Base-by-base conservation (phyloP, 2,888 invertebrate species). In the Helleia helle region DNA sequence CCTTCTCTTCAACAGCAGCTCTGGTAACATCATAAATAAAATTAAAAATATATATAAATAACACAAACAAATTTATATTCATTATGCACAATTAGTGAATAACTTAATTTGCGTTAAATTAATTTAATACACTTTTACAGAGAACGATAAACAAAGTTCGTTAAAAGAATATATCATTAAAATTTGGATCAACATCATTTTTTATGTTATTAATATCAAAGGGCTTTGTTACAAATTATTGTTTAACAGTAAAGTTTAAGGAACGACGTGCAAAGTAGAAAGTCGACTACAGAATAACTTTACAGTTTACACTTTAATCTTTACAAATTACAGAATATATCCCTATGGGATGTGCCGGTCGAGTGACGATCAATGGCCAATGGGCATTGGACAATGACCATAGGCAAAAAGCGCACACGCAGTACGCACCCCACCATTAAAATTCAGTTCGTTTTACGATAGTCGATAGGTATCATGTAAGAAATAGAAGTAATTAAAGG, bases 221-320 rank as follows among this genome's bases (percentile, higher is more conserved):
- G 58, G 53, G 53, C 62, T 64, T 62, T 61, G 58, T 66, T 61
- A 54, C 36, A 41, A 17, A 38, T 31, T 36, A 42, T 26, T 41
- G 39, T 38, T 41, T 28, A 31, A 51, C 55, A 59, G 58, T 55
- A 55, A 54, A 59, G 59, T 59, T 55, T 53, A 54, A 56, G 49
- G 54, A 54, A 60, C 63, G 62, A 68, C 77, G 76, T 71, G 48
- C 63, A 60, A 60, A 65, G 65, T 64, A 62, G 71, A 70, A 69
- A 65, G 72, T 69, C 65, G 65, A 62, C 67, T 70, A 69, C 71
- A 61, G 74, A 81, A 74, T 80, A 81, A 74, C 72, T n/a, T n/a
- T n/a, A n/a, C n/a, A n/a, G n/a, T n/a, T n/a, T n/a, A n/a, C n/a
- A n/a, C n/a, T n/a, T n/a, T n/a, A n/a, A n/a, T n/a, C n/a, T n/a